Base-by-base conservation (phyloP, 2,888 invertebrate genomes). In the Latrodectus hesperus region DNA sequence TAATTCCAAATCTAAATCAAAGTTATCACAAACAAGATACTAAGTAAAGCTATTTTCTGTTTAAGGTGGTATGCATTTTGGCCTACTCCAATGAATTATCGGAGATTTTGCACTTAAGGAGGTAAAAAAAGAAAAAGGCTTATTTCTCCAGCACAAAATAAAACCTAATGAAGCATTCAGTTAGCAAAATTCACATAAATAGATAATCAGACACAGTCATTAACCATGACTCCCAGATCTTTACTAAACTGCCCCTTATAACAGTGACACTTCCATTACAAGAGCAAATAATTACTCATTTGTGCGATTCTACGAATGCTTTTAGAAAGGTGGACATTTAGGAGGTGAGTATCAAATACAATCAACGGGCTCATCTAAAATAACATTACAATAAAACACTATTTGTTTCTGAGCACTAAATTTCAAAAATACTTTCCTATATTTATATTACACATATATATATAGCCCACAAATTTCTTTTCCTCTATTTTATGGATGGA, bases 231-330 rank as follows among this genome's bases (percentile, higher is more conserved):
- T 80, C 72, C 22, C 72, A 72, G 80, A 72, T 80, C 78, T 79
- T 60, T 60, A 60, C 52, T 70, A 60, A 11, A 55, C 53, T 55
- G 49, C 73, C 73, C 78, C 22, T 26, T 17, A 67, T 17, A 22
- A 60, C 51, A 26, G 77, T 77, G 78, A 84, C 84, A 84, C 77
- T 38, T 51, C 17, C 11, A 22, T 60, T 60, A 53, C 38, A 52
- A 80, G 49, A 80, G 73, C 75, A 75, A 68, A 53, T 68, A 55
- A 82, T 53, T 51, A 67, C 67, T n/a, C 60, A 64, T 65, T 79
- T 79, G 79, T 79, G 79, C 79, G 70, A 71, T 74, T 65, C 79
- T 77, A 70, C 85, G 74, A 79, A 78, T 85, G 78, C 84, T 79
- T 64, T 49, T 51, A 74, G 49, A 17, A 49, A 38, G 38, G 38